Evolutionary conservation across 2,797 vertebrate species (phyloP), one percentile per base, ranked within the genome.

Genomic region (Uromys caudimaculatus): DNA sequence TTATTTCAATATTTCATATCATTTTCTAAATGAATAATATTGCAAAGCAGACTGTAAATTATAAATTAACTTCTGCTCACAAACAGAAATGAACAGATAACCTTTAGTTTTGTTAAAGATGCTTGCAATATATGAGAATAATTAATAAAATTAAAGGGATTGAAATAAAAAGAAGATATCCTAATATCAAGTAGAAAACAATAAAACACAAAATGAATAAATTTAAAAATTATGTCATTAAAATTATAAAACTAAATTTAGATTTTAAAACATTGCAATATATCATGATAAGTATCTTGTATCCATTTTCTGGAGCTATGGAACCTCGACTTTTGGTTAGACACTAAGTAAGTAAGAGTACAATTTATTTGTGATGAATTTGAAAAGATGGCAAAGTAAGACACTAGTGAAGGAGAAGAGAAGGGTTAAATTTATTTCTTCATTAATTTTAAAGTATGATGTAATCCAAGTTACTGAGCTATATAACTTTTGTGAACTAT

Each of bases 291-390:
- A 62, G 38, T 85, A 78, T 62, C 23, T 71, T 24, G 12, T 6
- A 9, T 73, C 2, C 0, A 32, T 13, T 75, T 90, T 0, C 11
- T 9, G 64, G 38, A 3, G 7, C 1, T 64, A 10, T 19, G 3
- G 32, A 38, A 9, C 1, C 32, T 67, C 32, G 17, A 2, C 54
- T 16, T 58, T 82, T 85, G 24, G 3, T n/a, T 2, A 76, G 76
- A 47, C 27, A 9, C 35, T 35, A 41, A 19, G 35, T 5, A 71
- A 44, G 44, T 86, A 64, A 79, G 44, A 8, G 35, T 35, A 35
- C 17, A 56, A 16, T 11, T 1, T 47, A 56, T 73, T 93, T 44
- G 11, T 3, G 19, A 71, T 86, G 41, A 84, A 32, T 8, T 81
- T 27, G 32, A 14, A 38, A 75, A 23, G 35, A 23, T 75, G 16